phyloP scores from a whole-genome alignment of 2,888 invertebrate genomes.

The Brenthis hecate region DNA sequence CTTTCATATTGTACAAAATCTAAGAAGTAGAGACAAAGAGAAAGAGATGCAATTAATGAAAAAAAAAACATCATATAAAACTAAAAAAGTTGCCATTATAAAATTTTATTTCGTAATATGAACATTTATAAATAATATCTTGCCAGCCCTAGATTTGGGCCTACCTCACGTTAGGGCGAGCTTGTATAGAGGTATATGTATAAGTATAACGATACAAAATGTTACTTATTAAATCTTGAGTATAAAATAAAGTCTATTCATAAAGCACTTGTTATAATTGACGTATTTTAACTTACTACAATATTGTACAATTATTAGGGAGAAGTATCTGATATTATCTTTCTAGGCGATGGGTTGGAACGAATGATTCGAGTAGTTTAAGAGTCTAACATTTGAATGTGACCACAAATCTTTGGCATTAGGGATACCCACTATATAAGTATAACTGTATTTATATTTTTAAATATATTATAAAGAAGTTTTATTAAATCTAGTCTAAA shows the following conservation, averaged over 20 bases:
- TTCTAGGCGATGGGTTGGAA: constrained; percentile 65
- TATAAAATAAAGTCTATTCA: not conserved
- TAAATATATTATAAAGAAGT: not conserved
- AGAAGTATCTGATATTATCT: constrained; percentile 66
- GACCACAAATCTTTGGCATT: not conserved
- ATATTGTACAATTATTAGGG: constrained; percentile 47
- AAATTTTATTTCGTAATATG: too few relatives aligned
- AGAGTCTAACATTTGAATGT: constrained; percentile 48
- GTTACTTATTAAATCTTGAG: constrained; percentile 13
- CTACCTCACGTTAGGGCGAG: constrained; percentile 18
- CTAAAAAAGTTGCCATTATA: too few relatives aligned
- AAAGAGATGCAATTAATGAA: too few relatives aligned
- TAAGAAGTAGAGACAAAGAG: too few relatives aligned
- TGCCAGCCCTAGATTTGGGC: not conserved
- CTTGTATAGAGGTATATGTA: constrained; percentile 5
- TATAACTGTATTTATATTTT: not conserved
- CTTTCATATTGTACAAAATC: too few relatives aligned
- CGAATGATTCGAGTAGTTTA: constrained; percentile 59
- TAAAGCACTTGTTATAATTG: constrained; percentile 25
- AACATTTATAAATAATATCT: not conserved
- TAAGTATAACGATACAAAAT: constrained; percentile 11
- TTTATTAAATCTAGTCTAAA: too few relatives aligned
- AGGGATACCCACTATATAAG: not conserved
- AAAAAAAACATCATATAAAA: too few relatives aligned
- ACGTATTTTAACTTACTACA: constrained; percentile 1